Conservation (phyloP, 2,797 vertebrate genomes). For the Falco peregrinus region DNA sequence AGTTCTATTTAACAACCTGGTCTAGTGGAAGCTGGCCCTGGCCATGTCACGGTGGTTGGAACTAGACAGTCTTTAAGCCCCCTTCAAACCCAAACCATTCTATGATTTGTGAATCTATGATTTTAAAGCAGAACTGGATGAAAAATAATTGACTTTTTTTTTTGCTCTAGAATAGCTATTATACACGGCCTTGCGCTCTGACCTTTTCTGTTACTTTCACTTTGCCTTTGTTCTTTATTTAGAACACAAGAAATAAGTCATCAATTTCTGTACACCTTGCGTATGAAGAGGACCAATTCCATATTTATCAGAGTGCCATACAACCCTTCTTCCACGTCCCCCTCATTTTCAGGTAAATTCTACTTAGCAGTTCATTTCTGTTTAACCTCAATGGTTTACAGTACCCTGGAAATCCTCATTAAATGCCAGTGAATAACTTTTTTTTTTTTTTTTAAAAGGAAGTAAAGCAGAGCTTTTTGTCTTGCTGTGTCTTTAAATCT, state of each 20-base stretch:
- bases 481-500: constrained; percentile 42
- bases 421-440: neutral
- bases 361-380: neutral
- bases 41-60: too few relatives aligned
- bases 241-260: neutral
- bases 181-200: neutral
- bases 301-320: neutral
- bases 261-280: neutral
- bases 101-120: neutral
- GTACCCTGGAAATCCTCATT: neutral
- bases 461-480: neutral
- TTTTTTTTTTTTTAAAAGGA: neutral
- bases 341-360: constrained; percentile 7
- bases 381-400: neutral
- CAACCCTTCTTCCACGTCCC: neutral
- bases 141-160: neutral
- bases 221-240: constrained; percentile 25
- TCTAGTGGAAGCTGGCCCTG: too few relatives aligned
- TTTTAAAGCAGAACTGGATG: constrained; percentile 10
- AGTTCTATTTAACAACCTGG: neutral
- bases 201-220: constrained; percentile 14
- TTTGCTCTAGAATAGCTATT: neutral
- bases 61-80: too few relatives aligned
- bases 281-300: neutral
- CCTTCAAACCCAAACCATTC: too few relatives aligned